Conservation (phyloP, 2,797 vertebrate genomes). For the Chlorospingus flavigularis region DNA sequence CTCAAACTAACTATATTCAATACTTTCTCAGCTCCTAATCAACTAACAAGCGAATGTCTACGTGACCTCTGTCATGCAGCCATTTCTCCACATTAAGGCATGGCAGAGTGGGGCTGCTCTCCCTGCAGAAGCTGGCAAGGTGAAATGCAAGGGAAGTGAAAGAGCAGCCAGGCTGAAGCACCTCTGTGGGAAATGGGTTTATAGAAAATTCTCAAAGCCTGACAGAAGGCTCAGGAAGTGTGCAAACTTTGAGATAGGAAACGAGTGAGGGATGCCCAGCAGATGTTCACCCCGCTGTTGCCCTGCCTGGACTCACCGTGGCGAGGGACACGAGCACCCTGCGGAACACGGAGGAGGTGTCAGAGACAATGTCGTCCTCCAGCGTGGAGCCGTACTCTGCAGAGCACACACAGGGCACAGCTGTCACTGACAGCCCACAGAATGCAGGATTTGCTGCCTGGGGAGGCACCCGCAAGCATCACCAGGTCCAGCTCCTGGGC, state of each 20-base stretch:
- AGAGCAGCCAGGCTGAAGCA: not conserved
- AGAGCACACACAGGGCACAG: not conserved
- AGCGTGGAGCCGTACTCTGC: conserved; percentile 82
- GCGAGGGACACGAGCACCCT: conserved; percentile 91
- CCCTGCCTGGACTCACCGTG: conserved; percentile 76
- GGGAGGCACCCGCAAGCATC: not conserved
- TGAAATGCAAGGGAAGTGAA: not conserved
- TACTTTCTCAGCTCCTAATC: too few relatives aligned
- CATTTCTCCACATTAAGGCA: not conserved
- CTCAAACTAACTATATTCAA: too few relatives aligned
- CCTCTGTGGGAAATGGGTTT: not conserved
- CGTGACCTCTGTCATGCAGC: too few relatives aligned
- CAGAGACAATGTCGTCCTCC: conserved; percentile 87
- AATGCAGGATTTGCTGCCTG: not conserved
- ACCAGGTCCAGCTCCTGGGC: not conserved
- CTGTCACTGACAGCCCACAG: not conserved
- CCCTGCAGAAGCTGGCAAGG: not conserved
- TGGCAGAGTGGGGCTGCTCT: not conserved
- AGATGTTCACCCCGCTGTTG: not conserved
- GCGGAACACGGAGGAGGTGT: conserved; percentile 93
- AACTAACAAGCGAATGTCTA: too few relatives aligned
- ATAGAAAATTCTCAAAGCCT: not conserved
- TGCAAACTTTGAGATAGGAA: not conserved
- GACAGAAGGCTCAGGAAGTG: not conserved
- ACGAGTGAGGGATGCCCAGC: not conserved